Percentiles rank a stretch among this genome's conserved stretches.
Evolutionary conservation across 2,797 vertebrate species (phyloP).

Genomic region (Sternotherus odoratus): DNA sequence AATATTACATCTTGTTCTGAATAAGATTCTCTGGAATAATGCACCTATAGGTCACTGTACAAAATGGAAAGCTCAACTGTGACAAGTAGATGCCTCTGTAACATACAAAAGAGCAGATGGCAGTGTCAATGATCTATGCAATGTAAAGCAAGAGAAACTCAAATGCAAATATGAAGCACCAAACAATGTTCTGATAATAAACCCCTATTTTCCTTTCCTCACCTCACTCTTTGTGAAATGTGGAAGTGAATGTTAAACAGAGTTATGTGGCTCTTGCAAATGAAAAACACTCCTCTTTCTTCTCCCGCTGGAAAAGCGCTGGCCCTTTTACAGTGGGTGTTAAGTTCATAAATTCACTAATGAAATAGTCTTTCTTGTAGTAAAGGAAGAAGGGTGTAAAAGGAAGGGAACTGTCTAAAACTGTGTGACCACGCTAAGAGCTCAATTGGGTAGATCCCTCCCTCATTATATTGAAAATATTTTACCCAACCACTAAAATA

Average conservation of each 20-base stretch:
- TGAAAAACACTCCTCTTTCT: neutral
- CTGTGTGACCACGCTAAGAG: neutral
- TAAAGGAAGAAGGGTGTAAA: neutral
- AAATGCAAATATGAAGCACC: neutral
- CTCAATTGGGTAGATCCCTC: neutral
- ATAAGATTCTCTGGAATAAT: neutral
- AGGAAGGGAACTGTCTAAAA: neutral
- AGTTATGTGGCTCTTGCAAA: neutral
- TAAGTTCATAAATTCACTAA: neutral
- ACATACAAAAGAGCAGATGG: neutral
- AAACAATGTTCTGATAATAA: neutral
- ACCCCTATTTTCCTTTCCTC: neutral
- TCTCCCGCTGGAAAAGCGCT: neutral
- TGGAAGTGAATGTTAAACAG: neutral
- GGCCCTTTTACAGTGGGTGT: neutral
- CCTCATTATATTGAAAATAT: neutral
- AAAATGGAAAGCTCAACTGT: neutral
- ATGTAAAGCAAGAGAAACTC: neutral
- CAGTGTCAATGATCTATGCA: neutral
- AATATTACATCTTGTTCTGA: neutral
- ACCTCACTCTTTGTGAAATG: neutral
- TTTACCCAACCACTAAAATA: neutral
- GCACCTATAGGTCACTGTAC: neutral
- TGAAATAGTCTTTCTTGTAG: neutral
- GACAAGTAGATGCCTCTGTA: neutral